Percentiles rank a stretch among this genome's conserved stretches.
Evolutionary conservation across 2,888 invertebrate species (phyloP).

Genomic region (Phengaris arion): DNA sequence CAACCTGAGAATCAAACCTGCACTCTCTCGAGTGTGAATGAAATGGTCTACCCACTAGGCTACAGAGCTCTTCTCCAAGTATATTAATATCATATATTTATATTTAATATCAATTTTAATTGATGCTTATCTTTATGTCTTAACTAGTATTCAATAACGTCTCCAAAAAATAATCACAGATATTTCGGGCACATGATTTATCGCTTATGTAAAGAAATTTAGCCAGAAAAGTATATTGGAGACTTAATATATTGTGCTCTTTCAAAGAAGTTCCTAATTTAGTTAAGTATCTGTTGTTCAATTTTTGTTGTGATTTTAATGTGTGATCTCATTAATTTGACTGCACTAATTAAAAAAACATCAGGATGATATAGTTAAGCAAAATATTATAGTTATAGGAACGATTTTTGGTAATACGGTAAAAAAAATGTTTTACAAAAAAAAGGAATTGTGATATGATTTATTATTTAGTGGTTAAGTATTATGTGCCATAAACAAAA

Average conservation of each 20-base stretch:
- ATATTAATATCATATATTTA: too few species aligned
- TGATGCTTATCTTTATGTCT: background rate
- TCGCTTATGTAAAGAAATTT: too few species aligned
- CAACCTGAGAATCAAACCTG: too few species aligned
- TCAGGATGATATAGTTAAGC: background rate
- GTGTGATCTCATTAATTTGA: constrained; percentile 6
- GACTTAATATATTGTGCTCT: background rate
- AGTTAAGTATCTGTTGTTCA: background rate
- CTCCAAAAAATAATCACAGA: too few species aligned
- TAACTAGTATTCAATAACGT: background rate
- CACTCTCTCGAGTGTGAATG: too few species aligned
- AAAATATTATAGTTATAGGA: background rate
- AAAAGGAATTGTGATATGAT: constrained; percentile 3
- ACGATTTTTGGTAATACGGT: background rate
- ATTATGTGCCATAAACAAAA: constrained; percentile 5
- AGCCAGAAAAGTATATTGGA: too few species aligned
- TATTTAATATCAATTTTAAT: background rate
- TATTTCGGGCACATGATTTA: too few species aligned
- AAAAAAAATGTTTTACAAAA: background rate
- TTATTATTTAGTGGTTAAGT: constrained; percentile 3
- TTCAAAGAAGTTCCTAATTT: constrained; percentile 1
- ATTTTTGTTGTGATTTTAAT: constrained; percentile 5
- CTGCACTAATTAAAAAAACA: background rate
- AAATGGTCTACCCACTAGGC: too few species aligned
- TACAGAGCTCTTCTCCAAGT: too few species aligned